These are phyloP conservation scores for Salpingus planirostris DNA, from an alignment of 2,888 invertebrate genomes.

Conservation along the genomic window DNA sequence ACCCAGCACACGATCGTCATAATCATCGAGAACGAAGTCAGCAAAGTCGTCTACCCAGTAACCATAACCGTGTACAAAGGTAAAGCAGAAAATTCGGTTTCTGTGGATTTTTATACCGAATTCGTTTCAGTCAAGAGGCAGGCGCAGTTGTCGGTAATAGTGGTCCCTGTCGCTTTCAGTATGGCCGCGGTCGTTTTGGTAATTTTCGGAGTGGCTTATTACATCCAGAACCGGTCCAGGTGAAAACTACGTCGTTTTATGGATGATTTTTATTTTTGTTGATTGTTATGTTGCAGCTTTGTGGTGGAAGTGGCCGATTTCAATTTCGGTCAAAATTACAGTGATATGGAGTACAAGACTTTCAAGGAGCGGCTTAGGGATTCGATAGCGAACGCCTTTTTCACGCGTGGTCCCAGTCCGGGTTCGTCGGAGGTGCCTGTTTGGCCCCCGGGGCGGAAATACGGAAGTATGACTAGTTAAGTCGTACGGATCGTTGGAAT, in stretches of 20 bases:
- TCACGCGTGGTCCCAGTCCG: conserved; percentile 37
- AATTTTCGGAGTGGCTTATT: conserved; percentile 81
- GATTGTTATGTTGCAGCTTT: conserved; percentile 58
- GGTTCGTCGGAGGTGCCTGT: conserved; percentile 32
- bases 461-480: conserved; percentile 48
- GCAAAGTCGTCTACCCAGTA: conserved; percentile 57
- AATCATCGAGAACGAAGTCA: conserved; percentile 69
- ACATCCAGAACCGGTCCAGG: conserved; percentile 67
- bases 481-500: conserved; percentile 1
- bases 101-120: conserved; percentile 33
- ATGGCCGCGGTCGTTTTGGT: conserved; percentile 73
- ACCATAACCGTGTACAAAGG: conserved; percentile 80
- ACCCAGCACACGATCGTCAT: conserved; percentile 69
- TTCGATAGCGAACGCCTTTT: conserved; percentile 55
- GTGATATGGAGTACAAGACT: conserved; percentile 79
- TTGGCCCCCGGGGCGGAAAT: conserved; percentile 43
- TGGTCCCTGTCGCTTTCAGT: conserved; percentile 77
- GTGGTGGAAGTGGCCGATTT: conserved; percentile 85
- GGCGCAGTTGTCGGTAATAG: conserved; percentile 78
- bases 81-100: too few species aligned
- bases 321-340: conserved; percentile 73
- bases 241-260: conserved; percentile 9
- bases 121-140: conserved; percentile 69
- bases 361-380: conserved; percentile 74
- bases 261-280: neutral